These are phyloP conservation scores for Telmatherina bonti DNA, from an alignment of 2,797 vertebrate species.

Conservation along the genomic window DNA sequence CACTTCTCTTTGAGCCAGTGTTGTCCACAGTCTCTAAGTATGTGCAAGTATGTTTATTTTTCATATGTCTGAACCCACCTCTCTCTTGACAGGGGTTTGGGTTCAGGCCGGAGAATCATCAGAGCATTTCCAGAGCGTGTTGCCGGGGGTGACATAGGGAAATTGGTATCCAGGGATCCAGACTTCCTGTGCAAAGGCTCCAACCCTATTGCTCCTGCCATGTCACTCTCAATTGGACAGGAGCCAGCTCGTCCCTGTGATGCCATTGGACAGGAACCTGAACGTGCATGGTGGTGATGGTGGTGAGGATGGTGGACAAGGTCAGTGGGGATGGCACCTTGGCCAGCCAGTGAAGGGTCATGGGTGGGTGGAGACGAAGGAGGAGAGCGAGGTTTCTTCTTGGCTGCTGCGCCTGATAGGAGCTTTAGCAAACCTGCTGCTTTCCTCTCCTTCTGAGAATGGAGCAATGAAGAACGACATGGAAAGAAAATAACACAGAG, in stretches of 20 bases:
- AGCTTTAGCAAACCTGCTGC: conserved; percentile 93
- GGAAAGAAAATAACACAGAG: background rate
- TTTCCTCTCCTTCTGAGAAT: conserved; percentile 94
- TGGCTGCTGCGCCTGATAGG: conserved; percentile 92
- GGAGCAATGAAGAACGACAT: conserved; percentile 2
- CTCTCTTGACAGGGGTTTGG: conserved; percentile 94
- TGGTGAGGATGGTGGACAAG: conserved; percentile 78
- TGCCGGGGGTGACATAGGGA: conserved; percentile 89
- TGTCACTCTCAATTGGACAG: conserved; percentile 96
- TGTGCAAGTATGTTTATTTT: background rate
- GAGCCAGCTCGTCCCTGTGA: conserved; percentile 89
- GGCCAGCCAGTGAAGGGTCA: conserved; percentile 73
- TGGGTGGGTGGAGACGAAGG: conserved; percentile 92
- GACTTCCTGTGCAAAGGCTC: conserved; percentile 97
- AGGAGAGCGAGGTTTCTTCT: conserved; percentile 94
- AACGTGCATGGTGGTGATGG: conserved; percentile 86
- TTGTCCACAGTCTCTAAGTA: background rate
- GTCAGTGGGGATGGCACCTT: conserved; percentile 71
- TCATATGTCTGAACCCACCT: conserved; percentile 81
- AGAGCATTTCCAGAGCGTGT: conserved; percentile 87
- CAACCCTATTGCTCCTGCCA: conserved; percentile 92
- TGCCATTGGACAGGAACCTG: conserved; percentile 94
- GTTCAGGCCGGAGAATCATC: conserved; percentile 92
- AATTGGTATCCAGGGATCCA: conserved; percentile 96
- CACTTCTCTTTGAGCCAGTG: too few species aligned